Evolutionary conservation across 1,140 invertebrate species (phyloP), one percentile per base, ranked within the genome.

Genomic region (Euura lappo): DNA sequence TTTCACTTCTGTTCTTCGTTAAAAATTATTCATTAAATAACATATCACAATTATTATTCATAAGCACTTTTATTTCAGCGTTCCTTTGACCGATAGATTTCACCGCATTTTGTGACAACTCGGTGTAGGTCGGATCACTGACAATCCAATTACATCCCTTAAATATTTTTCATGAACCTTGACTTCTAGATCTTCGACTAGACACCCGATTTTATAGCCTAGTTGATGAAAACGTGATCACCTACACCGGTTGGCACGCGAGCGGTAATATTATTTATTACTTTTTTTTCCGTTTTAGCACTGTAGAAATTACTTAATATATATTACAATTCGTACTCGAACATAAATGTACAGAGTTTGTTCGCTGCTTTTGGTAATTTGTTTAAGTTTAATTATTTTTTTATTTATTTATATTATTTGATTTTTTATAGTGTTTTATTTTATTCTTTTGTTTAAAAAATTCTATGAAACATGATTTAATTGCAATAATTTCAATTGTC

Each of bases 31-130:
- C 66, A 68, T 68, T 68, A 42, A 42, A 42, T 68, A 68, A 68
- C 66, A 44, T 68, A 68, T 68, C 66, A 68, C 66, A 68, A 68
- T 68, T 68, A 68, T 68, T 68, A 68, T 28, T 68, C 10, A 68
- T 68, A 68, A 68, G 66, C 66, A 68, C 66, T 7, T 44, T 68
- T 42, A 28, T 64, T 42, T 11, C 66, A 68, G 44, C 44, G 66
- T 68, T 68, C 66, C 3, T 60, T 60, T n/a, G 51, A 60, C 51
- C 51, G 51, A 60, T 60, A 28, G 28, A 28, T 28, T 60, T 60
- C 13, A 60, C 13, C 6, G 51, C 51, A 8, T 60, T 60, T 60
- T 8, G 10, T 68, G 5, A 42, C 66, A n/a, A 68, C 7, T 68
- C 51, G 51, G 51, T 68, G 13, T 68, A 68, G 44, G 13, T 68